Evolutionary conservation across 1,140 invertebrate species (phyloP).

Genomic region (Conus ventricosus): DNA sequence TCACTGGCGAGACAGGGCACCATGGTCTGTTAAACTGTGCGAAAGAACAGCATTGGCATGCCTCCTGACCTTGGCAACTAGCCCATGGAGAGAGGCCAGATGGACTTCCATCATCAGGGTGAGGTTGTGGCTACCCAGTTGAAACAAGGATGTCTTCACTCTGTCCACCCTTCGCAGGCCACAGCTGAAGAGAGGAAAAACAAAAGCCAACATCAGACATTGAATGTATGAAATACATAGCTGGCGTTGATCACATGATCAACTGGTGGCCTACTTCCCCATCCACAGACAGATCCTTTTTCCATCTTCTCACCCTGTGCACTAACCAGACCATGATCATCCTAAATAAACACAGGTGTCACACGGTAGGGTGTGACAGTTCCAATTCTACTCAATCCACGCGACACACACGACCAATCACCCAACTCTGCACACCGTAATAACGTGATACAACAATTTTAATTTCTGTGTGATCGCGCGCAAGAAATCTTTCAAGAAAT

Average conservation of each 20-base stretch:
- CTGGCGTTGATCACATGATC: conserved; percentile 45
- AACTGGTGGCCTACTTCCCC: conserved; percentile 35
- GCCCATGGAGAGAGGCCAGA: background rate
- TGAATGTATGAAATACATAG: conserved; percentile 35
- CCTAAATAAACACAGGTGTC: background rate
- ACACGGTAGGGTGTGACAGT: too few relatives aligned
- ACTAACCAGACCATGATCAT: conserved; percentile 1
- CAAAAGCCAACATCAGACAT: conserved; percentile 32
- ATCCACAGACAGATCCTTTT: conserved; percentile 25
- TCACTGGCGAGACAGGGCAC: background rate
- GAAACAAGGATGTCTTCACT: conserved; percentile 21
- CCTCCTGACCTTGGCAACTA: background rate
- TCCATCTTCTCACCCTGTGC: conserved; percentile 26
- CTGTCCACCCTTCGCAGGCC: background rate
- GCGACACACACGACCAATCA: too few relatives aligned
- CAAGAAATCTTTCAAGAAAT: too few relatives aligned
- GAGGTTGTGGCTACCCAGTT: background rate
- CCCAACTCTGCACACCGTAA: too few relatives aligned
- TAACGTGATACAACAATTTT: too few relatives aligned
- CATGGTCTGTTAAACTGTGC: background rate
- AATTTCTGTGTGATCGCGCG: too few relatives aligned
- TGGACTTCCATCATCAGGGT: background rate
- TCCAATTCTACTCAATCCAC: too few relatives aligned
- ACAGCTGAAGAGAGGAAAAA: background rate
- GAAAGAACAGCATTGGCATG: conserved; percentile 19